These are phyloP conservation scores for Orestias chungarensis DNA, from an alignment of 2,797 vertebrate species.

Conservation along the genomic window DNA sequence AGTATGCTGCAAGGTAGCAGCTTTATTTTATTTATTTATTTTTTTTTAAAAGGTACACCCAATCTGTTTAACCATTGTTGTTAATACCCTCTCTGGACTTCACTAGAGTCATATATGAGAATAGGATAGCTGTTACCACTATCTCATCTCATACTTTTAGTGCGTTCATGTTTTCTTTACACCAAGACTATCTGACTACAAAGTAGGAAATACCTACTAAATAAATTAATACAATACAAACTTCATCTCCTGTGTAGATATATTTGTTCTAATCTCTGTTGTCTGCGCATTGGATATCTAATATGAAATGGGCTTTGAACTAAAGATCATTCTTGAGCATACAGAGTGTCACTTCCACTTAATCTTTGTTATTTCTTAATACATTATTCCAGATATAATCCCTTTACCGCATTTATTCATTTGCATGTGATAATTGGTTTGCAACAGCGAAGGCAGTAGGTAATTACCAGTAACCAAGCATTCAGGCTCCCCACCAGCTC, in stretches of 20 bases:
- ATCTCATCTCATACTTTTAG: not conserved
- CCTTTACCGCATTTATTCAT: constrained; percentile 58
- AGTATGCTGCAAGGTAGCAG: not conserved
- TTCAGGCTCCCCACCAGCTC: constrained; percentile 32
- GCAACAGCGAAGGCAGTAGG: constrained; percentile 40
- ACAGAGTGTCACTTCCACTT: constrained; percentile 50
- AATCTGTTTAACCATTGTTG: not conserved
- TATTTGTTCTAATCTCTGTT: constrained; percentile 49
- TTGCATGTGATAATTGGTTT: constrained; percentile 75
- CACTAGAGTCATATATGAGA: not conserved
- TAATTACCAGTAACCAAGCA: constrained; percentile 55
- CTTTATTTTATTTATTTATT: too few species aligned
- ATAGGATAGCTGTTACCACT: not conserved
- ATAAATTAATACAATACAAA: constrained; percentile 37
- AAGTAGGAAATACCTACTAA: constrained; percentile 25
- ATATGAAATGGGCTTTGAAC: constrained; percentile 57
- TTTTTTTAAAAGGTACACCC: not conserved
- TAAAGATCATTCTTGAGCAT: constrained; percentile 17
- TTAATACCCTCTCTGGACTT: not conserved
- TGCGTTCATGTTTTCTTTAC: constrained; percentile 3
- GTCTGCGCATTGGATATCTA: constrained; percentile 56
- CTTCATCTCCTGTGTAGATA: constrained; percentile 31
- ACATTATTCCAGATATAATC: constrained; percentile 61
- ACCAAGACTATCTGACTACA: constrained; percentile 22
- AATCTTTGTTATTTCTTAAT: constrained; percentile 49